Percentiles rank a stretch among this genome's conserved stretches.
These are phyloP conservation scores for Phortica variegata DNA, from an alignment of 1,140 invertebrate species.

Conservation along the genomic window DNA sequence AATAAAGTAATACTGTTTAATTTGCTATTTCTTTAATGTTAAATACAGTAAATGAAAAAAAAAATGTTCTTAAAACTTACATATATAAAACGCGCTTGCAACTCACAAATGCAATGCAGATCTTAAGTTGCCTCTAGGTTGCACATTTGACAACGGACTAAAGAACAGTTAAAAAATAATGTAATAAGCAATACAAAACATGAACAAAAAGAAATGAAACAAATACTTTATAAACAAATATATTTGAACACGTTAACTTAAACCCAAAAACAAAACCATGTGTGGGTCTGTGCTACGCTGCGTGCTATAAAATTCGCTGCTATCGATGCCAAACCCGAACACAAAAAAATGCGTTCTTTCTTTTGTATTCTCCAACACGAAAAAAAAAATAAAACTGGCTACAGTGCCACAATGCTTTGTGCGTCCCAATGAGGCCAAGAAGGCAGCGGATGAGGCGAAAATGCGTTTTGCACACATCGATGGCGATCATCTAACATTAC, in stretches of 20 bases:
- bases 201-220: slow-evolving; percentile 32
- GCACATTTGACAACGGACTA: slow-evolving; percentile 48
- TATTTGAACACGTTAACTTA: slow-evolving; percentile 9
- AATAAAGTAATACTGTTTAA: too few species aligned
- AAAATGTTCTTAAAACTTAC: too few species aligned
- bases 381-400: slow-evolving; percentile 42
- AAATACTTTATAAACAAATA: slow-evolving; percentile 34
- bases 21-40: slow-evolving; percentile 28
- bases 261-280: slow-evolving; percentile 39
- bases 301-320: not conserved
- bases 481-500: slow-evolving; percentile 96
- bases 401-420: slow-evolving; percentile 99
- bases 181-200: slow-evolving; percentile 19
- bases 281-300: too few species aligned
- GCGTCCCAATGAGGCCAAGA: slow-evolving; percentile 97
- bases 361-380: slow-evolving; percentile 29
- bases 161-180: too few species aligned
- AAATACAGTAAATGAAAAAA: not conserved
- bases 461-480: slow-evolving; percentile 99
- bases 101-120: slow-evolving; percentile 51
- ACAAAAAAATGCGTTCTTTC: not conserved
- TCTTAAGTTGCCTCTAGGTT: slow-evolving; percentile 44
- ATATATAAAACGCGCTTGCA: slow-evolving; percentile 41
- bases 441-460: slow-evolving; percentile 98
- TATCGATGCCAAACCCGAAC: too few species aligned